These are phyloP conservation scores for Leucoma salicis DNA, from an alignment of 2,888 invertebrate genomes.

Conservation along the genomic window DNA sequence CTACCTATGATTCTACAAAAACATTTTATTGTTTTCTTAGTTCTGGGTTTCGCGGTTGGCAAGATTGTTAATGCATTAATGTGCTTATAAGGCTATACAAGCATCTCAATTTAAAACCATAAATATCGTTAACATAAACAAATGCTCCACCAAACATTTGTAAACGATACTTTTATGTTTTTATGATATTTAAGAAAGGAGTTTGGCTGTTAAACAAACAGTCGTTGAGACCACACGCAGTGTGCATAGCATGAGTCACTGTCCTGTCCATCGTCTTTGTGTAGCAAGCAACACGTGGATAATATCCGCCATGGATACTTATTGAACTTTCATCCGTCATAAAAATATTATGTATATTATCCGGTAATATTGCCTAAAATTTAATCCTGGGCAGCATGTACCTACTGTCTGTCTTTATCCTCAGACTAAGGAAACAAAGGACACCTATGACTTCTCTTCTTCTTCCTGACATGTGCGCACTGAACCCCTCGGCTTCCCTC, in stretches of 20 bases:
- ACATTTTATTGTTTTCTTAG: background rate
- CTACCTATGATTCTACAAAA: slow-evolving; percentile 1
- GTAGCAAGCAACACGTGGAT: slow-evolving; percentile 18
- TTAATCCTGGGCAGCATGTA: too few species aligned
- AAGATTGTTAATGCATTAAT: slow-evolving; percentile 12
- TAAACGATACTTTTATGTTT: slow-evolving; percentile 33
- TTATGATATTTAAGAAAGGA: slow-evolving; percentile 43
- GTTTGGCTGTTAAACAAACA: slow-evolving; percentile 42
- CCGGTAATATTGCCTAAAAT: too few species aligned
- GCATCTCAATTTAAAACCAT: slow-evolving; percentile 24
- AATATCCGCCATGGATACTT: slow-evolving; percentile 26
- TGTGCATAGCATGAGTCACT: slow-evolving; percentile 38
- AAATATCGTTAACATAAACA: slow-evolving; percentile 29
- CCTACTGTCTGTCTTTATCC: too few species aligned
- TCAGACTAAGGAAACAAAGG: too few species aligned
- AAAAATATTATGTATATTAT: too few species aligned
- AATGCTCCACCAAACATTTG: slow-evolving; percentile 38
- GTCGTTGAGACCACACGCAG: slow-evolving; percentile 52
- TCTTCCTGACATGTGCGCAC: too few species aligned
- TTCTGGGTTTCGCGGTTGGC: slow-evolving; percentile 4
- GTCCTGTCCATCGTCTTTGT: slow-evolving; percentile 20
- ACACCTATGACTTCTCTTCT: too few species aligned
- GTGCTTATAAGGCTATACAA: slow-evolving; percentile 8
- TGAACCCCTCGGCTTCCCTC: too few species aligned
- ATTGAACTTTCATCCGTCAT: slow-evolving; percentile 7